Percentiles rank a stretch among this genome's conserved stretches.
Conservation (phyloP, 2,888 invertebrate species). For the Tanypteryx hageni region DNA sequence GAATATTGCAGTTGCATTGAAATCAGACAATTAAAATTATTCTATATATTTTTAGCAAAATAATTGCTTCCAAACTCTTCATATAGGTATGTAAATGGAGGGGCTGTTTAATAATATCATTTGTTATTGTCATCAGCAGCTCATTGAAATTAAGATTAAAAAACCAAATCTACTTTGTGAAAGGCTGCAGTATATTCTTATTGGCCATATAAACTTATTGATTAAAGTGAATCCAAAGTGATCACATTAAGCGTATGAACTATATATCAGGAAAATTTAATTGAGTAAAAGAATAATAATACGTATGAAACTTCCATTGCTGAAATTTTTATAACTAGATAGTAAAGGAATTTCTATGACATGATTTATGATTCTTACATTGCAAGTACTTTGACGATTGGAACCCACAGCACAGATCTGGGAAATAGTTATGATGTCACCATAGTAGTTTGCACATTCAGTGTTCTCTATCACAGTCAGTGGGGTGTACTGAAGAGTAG, state of each 20-base stretch:
- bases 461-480: neutral
- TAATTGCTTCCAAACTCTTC: too few relatives aligned
- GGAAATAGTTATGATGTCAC: neutral
- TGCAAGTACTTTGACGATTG: conserved; percentile 2
- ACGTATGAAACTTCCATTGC: neutral
- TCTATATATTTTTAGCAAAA: too few relatives aligned
- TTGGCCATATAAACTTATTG: too few relatives aligned
- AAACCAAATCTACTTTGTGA: too few relatives aligned
- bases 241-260: neutral
- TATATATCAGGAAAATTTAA: neutral
- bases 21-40: too few relatives aligned
- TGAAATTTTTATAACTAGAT: neutral
- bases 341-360: neutral
- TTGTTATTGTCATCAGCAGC: too few relatives aligned
- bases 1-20: too few relatives aligned
- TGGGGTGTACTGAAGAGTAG: neutral
- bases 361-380: neutral
- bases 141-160: too few relatives aligned
- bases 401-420: neutral
- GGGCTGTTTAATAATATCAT: too few relatives aligned
- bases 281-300: neutral
- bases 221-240: too few relatives aligned
- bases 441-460: conserved; percentile 33
- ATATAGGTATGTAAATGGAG: too few relatives aligned
- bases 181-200: too few relatives aligned